These are phyloP conservation scores for Clarias magur DNA, from an alignment of 2,113 vertebrate genomes.

Conservation along the genomic window DNA sequence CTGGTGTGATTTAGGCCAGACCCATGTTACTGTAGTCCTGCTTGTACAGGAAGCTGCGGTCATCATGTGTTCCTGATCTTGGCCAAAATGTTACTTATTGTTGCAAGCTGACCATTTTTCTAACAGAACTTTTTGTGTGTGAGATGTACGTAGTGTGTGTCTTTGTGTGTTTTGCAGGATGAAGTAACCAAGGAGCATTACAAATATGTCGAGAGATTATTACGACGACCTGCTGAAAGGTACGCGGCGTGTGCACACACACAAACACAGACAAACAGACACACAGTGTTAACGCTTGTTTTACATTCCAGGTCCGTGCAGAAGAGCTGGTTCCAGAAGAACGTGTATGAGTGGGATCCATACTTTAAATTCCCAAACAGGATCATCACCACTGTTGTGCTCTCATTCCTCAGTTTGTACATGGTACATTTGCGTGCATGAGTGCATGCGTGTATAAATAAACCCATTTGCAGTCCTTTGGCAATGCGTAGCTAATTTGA, in stretches of 20 bases:
- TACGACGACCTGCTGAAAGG: constrained; percentile 56
- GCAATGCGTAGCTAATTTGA: neutral
- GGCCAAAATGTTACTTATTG: too few relatives aligned
- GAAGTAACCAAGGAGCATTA: constrained; percentile 72
- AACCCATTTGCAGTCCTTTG: too few relatives aligned
- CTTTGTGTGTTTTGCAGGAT: neutral
- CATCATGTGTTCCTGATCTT: too few relatives aligned
- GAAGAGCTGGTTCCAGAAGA: constrained; percentile 78
- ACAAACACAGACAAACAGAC: neutral
- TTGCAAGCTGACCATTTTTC: too few relatives aligned
- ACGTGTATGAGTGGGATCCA: constrained; percentile 84
- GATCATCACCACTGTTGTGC: constrained; percentile 78
- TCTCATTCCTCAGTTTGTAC: constrained; percentile 83
- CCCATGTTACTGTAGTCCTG: too few relatives aligned
- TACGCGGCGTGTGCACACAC: neutral
- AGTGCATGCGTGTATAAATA: neutral
- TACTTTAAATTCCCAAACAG: constrained; percentile 87
- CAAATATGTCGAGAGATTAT: constrained; percentile 74
- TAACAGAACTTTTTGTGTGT: too few relatives aligned
- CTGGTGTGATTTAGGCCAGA: too few relatives aligned
- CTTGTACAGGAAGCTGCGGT: too few relatives aligned
- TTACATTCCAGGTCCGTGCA: constrained; percentile 54
- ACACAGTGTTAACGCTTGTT: neutral
- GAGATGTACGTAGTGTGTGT: too few relatives aligned
- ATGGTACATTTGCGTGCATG: constrained; percentile 65